phyloP scores from a whole-genome alignment of 2,888 invertebrate species.

The Hyles lineata region DNA sequence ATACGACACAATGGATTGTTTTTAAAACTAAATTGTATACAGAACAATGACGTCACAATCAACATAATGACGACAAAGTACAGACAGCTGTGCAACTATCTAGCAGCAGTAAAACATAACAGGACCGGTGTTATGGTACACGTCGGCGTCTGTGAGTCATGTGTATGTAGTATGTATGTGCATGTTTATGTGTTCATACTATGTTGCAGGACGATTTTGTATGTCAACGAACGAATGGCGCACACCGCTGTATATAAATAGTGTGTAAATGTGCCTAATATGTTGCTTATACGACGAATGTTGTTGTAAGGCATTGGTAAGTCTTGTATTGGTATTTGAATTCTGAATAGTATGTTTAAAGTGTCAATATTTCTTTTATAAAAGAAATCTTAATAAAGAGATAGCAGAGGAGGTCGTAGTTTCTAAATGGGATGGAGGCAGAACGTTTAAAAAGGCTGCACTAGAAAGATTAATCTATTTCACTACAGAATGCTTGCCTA shows the following conservation, averaged over 20 bases:
- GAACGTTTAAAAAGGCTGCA: too few relatives aligned
- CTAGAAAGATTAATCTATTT: too few relatives aligned
- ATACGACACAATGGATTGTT: too few relatives aligned
- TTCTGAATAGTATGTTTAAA: too few relatives aligned
- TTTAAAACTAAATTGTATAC: too few relatives aligned
- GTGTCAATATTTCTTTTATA: too few relatives aligned
- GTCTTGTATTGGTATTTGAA: too few relatives aligned
- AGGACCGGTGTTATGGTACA: neutral
- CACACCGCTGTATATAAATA: slow-evolving; percentile 37
- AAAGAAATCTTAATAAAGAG: too few relatives aligned
- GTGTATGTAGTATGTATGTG: slow-evolving; percentile 39
- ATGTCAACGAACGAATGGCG: slow-evolving; percentile 50
- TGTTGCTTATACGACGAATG: slow-evolving; percentile 34
- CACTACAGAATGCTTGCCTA: too few relatives aligned
- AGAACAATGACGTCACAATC: neutral
- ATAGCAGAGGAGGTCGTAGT: too few relatives aligned
- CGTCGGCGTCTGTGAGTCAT: neutral
- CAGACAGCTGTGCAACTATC: neutral
- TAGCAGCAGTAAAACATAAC: slow-evolving; percentile 18
- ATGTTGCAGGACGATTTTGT: slow-evolving; percentile 48
- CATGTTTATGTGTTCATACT: slow-evolving; percentile 42
- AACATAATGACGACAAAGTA: slow-evolving; percentile 10
- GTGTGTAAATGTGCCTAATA: slow-evolving; percentile 46
- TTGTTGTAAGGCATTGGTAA: too few relatives aligned
- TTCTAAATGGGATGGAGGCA: too few relatives aligned